These are phyloP conservation scores for Melanotaenia trifasciata DNA, from an alignment of 2,797 vertebrate species.

Conservation along the genomic window DNA sequence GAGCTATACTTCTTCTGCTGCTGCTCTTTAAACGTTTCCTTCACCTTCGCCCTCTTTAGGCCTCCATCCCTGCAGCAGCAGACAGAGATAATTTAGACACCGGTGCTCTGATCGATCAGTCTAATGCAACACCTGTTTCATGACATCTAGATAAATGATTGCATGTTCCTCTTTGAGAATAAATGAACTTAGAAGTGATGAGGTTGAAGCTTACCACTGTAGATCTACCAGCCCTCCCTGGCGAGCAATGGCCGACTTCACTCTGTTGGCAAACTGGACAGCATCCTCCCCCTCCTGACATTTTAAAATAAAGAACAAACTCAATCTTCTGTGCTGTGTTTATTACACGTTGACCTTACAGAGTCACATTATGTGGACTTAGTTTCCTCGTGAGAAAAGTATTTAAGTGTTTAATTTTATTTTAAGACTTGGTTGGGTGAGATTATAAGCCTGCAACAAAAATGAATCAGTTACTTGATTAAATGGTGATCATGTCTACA, in stretches of 20 bases:
- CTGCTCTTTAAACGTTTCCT: constrained; percentile 90
- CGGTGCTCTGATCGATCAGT: background rate
- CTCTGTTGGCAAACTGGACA: constrained; percentile 95
- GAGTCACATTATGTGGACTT: background rate
- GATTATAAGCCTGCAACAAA: background rate
- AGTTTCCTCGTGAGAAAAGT: background rate
- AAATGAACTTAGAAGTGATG: background rate
- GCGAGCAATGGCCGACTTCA: constrained; percentile 92
- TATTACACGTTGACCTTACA: background rate
- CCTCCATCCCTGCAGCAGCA: constrained; percentile 90
- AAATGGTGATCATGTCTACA: background rate
- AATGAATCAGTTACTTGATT: background rate
- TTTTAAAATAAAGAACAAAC: constrained; percentile 14
- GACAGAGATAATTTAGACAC: background rate
- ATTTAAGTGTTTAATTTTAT: background rate
- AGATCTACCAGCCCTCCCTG: constrained; percentile 95
- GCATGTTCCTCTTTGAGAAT: background rate
- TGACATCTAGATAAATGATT: background rate
- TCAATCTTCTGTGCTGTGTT: constrained; percentile 7
- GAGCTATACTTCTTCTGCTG: constrained; percentile 97
- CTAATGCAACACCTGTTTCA: background rate
- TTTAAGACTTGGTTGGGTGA: background rate
- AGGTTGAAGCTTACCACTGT: constrained; percentile 85
- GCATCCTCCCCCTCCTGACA: constrained; percentile 92
- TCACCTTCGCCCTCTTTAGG: constrained; percentile 94